Percentiles rank a stretch among this genome's conserved stretches.
Conservation (phyloP, 53 echinoderm and acorn worm genomes). For the Arbacia lixula region DNA sequence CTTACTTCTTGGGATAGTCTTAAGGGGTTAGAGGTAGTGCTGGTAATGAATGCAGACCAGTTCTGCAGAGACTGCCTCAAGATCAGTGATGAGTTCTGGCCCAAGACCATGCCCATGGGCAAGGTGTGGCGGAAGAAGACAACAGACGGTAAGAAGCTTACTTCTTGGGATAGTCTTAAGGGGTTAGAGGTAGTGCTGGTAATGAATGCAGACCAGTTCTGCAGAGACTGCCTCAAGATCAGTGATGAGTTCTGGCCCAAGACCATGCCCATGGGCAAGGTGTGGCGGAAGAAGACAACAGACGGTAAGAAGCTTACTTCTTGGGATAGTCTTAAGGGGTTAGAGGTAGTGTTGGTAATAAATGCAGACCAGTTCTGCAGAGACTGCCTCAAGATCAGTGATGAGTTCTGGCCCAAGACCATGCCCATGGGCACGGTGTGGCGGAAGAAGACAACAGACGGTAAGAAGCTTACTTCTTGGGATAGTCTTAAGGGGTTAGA, state of each 20-base stretch:
- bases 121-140: constrained; percentile 96
- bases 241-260: constrained; percentile 92
- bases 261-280: constrained; percentile 91
- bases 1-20: too few relatives aligned
- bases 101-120: constrained; percentile 88
- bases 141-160: constrained; percentile 73
- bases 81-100: constrained; percentile 93
- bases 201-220: too few relatives aligned
- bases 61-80: constrained; percentile 84
- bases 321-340: too few relatives aligned
- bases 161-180: too few relatives aligned
- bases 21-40: too few relatives aligned
- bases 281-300: constrained; percentile 93
- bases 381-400: constrained; percentile 82
- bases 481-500: too few relatives aligned
- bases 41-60: too few relatives aligned
- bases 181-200: too few relatives aligned
- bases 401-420: constrained; percentile 90
- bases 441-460: constrained; percentile 91
- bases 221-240: constrained; percentile 82
- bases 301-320: constrained; percentile 71
- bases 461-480: constrained; percentile 63
- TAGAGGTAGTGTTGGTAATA: too few relatives aligned
- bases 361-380: constrained; percentile 82
- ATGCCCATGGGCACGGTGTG: constrained; percentile 96